Conservation (phyloP, 1,140 invertebrate genomes). For the Drosophila seguyi region DNA sequence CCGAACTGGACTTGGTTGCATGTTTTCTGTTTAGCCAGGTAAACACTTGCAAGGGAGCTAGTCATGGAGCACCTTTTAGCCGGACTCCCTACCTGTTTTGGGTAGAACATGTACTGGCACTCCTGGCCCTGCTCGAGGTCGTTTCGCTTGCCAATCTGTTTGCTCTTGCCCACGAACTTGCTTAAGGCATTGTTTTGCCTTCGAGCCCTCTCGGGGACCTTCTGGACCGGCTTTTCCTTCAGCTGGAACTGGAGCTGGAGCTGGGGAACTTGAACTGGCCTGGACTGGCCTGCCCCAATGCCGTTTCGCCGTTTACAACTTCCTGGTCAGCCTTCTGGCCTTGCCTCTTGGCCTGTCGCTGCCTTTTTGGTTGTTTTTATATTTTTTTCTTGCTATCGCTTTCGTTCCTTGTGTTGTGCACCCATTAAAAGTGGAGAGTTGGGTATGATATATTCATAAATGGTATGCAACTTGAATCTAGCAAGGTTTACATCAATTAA, state of each 20-base stretch:
- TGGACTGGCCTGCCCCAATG: slow-evolving; percentile 44
- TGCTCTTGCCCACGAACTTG: slow-evolving; percentile 58
- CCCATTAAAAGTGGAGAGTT: not conserved
- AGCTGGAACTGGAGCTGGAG: slow-evolving; percentile 13
- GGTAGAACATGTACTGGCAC: slow-evolving; percentile 25
- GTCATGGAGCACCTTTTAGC: not conserved
- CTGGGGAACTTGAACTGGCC: slow-evolving; percentile 26
- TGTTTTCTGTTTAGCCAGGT: slow-evolving; percentile 5
- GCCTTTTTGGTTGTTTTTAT: slow-evolving; percentile 29
- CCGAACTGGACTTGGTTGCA: slow-evolving; percentile 8
- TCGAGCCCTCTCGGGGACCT: slow-evolving; percentile 12
- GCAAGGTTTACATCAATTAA: not conserved
- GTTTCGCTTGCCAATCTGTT: slow-evolving; percentile 76
- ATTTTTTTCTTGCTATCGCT: slow-evolving; percentile 27
- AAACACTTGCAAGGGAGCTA: slow-evolving; percentile 7
- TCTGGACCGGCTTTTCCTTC: slow-evolving; percentile 20
- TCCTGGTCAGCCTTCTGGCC: slow-evolving; percentile 72
- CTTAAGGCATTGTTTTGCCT: slow-evolving; percentile 38
- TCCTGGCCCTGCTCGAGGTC: slow-evolving; percentile 49
- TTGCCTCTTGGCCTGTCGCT: slow-evolving; percentile 50
- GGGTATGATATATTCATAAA: not conserved
- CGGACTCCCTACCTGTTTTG: slow-evolving; percentile 59
- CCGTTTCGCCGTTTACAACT: slow-evolving; percentile 76
- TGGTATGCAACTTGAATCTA: too few relatives aligned
- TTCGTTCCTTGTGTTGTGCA: slow-evolving; percentile 26